phyloP scores from a whole-genome alignment of 2,797 vertebrate genomes.

The Pangasius larnaudii region DNA sequence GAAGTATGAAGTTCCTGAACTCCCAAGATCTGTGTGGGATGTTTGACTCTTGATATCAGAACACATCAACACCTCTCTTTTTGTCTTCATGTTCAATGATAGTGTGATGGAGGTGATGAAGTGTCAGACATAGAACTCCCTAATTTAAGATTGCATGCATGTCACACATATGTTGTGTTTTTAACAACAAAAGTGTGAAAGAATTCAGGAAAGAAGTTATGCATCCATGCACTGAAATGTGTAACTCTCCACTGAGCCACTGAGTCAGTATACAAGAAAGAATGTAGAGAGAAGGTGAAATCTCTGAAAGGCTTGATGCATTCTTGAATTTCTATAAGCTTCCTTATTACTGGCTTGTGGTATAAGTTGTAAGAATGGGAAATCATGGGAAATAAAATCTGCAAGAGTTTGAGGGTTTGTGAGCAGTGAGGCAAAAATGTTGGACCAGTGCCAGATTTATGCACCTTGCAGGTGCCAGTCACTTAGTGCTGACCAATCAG shows the following conservation, averaged over 20 bases:
- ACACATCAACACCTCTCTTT: conserved; percentile 44
- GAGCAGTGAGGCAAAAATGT: not conserved
- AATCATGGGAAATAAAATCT: not conserved
- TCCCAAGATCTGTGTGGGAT: not conserved
- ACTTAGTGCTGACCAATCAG: not conserved
- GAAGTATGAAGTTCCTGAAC: not conserved
- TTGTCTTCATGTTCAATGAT: conserved; percentile 19
- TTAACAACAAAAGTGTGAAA: not conserved
- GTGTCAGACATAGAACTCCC: conserved; percentile 47
- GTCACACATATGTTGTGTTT: conserved; percentile 3
- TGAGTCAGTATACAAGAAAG: not conserved
- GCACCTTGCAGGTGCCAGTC: not conserved
- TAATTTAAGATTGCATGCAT: conserved; percentile 51
- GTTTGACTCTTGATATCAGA: conserved; percentile 37
- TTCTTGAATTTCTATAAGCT: not conserved
- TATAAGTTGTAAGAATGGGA: not conserved
- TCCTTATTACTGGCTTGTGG: not conserved
- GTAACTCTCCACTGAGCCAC: conserved; percentile 2
- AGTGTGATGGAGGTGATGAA: conserved; percentile 49
- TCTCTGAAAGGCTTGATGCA: not conserved
- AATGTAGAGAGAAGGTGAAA: not conserved
- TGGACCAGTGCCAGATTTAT: not conserved
- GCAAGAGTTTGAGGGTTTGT: not conserved
- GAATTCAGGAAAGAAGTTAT: conserved; percentile 5
- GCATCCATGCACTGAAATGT: not conserved